Evolutionary conservation across 1,140 invertebrate species (phyloP).

Genomic region (Anadara kagoshimensis): DNA sequence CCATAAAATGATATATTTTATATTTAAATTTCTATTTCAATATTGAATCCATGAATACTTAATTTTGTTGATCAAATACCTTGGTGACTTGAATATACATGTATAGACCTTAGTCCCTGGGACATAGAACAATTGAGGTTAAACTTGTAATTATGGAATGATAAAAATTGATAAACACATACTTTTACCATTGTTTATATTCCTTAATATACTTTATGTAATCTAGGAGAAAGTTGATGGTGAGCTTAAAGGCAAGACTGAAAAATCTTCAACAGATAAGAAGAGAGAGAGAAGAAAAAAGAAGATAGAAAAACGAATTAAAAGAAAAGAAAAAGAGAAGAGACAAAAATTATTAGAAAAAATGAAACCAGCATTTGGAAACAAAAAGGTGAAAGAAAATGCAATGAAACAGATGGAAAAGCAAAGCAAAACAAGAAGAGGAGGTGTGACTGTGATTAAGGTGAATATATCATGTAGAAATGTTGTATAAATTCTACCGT

Average conservation of each 20-base stretch:
- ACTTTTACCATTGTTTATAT: too few species aligned
- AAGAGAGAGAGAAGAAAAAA: constrained; percentile 91
- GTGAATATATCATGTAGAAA: constrained; percentile 41
- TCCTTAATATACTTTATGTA: not conserved
- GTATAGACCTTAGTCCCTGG: too few species aligned
- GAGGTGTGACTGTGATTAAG: constrained; percentile 62
- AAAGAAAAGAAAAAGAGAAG: constrained; percentile 52
- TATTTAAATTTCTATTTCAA: too few species aligned
- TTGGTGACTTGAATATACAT: too few species aligned
- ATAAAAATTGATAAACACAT: too few species aligned
- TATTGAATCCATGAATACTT: too few species aligned
- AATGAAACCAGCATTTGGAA: constrained; percentile 76
- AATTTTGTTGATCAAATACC: too few species aligned
- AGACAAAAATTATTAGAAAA: constrained; percentile 61
- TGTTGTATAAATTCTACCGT: not conserved
- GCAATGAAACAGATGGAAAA: constrained; percentile 76
- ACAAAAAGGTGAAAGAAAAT: constrained; percentile 78
- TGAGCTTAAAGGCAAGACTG: constrained; percentile 85
- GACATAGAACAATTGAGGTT: too few species aligned
- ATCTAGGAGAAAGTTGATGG: constrained; percentile 81
- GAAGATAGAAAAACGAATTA: constrained; percentile 77
- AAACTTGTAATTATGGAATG: too few species aligned
- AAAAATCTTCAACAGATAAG: constrained; percentile 89
- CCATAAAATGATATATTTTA: too few species aligned
- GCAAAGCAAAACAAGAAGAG: constrained; percentile 50